These are phyloP conservation scores for Pangasius djambal DNA, from an alignment of 2,797 vertebrate species.

Conservation along the genomic window DNA sequence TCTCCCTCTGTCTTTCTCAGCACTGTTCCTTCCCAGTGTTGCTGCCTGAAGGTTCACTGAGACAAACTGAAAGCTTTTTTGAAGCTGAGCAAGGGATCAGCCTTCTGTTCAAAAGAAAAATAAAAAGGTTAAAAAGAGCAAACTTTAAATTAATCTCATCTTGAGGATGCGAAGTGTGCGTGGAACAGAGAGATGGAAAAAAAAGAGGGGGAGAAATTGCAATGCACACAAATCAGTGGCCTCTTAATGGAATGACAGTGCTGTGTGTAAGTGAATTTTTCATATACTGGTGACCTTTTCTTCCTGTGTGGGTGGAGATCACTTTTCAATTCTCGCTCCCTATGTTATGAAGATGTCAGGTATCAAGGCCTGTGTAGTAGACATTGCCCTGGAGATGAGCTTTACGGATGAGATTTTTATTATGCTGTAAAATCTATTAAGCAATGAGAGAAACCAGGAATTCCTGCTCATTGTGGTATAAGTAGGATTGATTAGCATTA, in stretches of 20 bases:
- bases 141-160: slow-evolving; percentile 54
- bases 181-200: slow-evolving; percentile 49
- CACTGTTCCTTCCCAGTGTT: slow-evolving; percentile 4
- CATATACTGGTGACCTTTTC: slow-evolving; percentile 54
- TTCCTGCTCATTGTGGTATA: background rate
- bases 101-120: slow-evolving; percentile 51
- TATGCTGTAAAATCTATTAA: slow-evolving; percentile 46
- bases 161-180: slow-evolving; percentile 62
- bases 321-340: slow-evolving; percentile 32
- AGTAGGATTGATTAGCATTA: background rate
- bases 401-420: slow-evolving; percentile 41
- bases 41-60: slow-evolving; percentile 30
- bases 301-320: slow-evolving; percentile 36
- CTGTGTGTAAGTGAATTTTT: slow-evolving; percentile 54
- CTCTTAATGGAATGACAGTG: slow-evolving; percentile 52
- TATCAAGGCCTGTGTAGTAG: slow-evolving; percentile 14
- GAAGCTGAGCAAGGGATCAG: slow-evolving; percentile 41
- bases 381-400: slow-evolving; percentile 25
- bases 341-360: slow-evolving; percentile 40
- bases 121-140: slow-evolving; percentile 46
- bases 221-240: slow-evolving; percentile 51
- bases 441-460: background rate
- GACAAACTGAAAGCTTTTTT: slow-evolving; percentile 43
- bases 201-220: slow-evolving; percentile 46
- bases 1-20: slow-evolving; percentile 18